phyloP scores from a whole-genome alignment of 2,113 vertebrate genomes.

The Melospiza melodia region DNA sequence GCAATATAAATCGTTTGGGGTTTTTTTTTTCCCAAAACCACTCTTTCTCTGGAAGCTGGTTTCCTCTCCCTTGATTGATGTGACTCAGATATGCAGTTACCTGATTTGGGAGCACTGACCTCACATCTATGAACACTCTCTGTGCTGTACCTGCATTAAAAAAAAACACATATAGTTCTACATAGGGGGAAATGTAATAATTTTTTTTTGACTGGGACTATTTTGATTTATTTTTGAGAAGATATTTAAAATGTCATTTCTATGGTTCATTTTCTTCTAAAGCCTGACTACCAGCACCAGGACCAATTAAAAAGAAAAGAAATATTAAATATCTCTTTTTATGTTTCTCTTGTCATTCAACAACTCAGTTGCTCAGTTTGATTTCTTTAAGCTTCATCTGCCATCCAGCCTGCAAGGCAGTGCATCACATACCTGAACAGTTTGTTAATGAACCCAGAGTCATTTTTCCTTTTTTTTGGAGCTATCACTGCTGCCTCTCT shows the following conservation, averaged over 20 bases:
- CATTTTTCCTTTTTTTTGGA: background rate
- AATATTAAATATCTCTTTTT: background rate
- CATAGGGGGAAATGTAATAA: background rate
- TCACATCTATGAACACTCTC: background rate
- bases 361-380: background rate
- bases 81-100: background rate
- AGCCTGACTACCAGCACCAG: background rate
- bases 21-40: background rate
- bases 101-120: background rate
- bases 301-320: background rate
- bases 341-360: background rate
- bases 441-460: background rate
- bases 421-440: background rate
- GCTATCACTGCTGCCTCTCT: background rate
- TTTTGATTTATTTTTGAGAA: background rate
- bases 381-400: background rate
- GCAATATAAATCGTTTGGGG: accelerated
- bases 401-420: background rate
- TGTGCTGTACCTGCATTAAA: background rate
- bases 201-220: background rate
- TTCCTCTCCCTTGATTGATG: background rate
- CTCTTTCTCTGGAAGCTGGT: background rate
- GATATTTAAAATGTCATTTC: background rate
- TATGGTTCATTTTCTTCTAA: background rate
- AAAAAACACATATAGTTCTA: accelerated